Evolutionary conservation across 2,113 vertebrate genomes (phyloP).

Genomic region (Tachuris rubrigastra): DNA sequence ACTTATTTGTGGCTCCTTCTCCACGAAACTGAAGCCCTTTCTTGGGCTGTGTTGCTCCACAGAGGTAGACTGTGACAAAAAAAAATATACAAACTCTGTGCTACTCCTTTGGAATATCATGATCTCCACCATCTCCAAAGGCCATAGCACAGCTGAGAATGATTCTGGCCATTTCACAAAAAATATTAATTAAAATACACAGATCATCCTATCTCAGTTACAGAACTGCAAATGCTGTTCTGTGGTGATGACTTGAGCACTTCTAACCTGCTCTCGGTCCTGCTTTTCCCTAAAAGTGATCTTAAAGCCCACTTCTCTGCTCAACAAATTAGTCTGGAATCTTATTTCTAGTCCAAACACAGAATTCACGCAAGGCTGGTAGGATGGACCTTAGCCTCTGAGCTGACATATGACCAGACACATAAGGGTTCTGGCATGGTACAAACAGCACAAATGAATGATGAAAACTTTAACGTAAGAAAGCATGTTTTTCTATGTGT

Average conservation of each 20-base stretch:
- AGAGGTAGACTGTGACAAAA: not conserved
- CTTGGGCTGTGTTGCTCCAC: not conserved
- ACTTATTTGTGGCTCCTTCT: not conserved
- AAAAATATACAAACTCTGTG: not conserved
- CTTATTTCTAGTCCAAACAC: not conserved
- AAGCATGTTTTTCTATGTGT: not conserved
- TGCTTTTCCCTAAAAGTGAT: not conserved
- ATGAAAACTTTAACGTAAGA: not conserved
- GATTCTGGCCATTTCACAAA: not conserved
- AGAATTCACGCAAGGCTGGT: not conserved
- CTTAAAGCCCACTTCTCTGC: not conserved
- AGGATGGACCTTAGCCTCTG: not conserved
- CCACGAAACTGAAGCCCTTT: not conserved
- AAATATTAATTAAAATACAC: not conserved
- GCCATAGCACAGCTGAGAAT: not conserved
- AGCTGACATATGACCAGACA: not conserved
- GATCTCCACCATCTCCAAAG: not conserved
- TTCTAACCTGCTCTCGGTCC: not conserved
- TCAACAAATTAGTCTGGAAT: not conserved
- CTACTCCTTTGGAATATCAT: not conserved
- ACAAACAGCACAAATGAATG: not conserved
- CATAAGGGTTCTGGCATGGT: not conserved
- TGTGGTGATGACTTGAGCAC: not conserved
- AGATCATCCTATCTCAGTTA: not conserved
- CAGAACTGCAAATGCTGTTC: not conserved